These are phyloP conservation scores for Pachymerium ferrugineum DNA, from an alignment of 2,888 invertebrate genomes.

Conservation along the genomic window DNA sequence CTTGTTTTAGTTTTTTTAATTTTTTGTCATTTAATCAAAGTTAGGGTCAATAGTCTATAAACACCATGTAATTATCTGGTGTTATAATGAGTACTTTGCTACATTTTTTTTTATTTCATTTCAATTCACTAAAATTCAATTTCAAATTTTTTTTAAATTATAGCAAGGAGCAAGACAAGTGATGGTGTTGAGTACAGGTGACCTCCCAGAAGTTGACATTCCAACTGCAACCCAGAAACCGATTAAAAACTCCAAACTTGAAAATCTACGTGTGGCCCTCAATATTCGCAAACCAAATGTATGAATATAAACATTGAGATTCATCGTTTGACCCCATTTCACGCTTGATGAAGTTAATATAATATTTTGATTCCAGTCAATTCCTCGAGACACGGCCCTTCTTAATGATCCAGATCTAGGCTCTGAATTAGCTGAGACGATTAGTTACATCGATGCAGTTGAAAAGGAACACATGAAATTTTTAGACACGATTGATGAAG, in stretches of 20 bases:
- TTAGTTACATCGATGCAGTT: constrained; percentile 9
- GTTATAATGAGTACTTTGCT: no score
- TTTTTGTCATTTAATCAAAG: background rate
- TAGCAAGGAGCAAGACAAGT: background rate
- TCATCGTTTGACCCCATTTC: no score
- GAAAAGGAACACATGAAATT: constrained; percentile 15
- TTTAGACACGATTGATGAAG: constrained; percentile 6
- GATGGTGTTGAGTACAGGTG: background rate
- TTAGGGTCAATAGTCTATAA: background rate
- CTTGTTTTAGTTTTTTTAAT: background rate
- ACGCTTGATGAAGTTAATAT: no score
- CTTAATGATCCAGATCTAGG: background rate
- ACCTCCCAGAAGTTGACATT: background rate
- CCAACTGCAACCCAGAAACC: background rate
- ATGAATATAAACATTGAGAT: no score
- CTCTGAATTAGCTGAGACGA: background rate
- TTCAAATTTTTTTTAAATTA: no score
- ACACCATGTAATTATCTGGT: background rate
- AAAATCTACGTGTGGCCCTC: background rate
- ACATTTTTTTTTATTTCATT: no score
- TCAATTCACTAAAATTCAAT: no score
- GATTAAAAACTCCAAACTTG: background rate
- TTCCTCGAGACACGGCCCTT: background rate
- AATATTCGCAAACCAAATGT: no score
- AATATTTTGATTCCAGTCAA: background rate